phyloP scores from a whole-genome alignment of 2,888 invertebrate genomes.

The Corythucha ciliata region DNA sequence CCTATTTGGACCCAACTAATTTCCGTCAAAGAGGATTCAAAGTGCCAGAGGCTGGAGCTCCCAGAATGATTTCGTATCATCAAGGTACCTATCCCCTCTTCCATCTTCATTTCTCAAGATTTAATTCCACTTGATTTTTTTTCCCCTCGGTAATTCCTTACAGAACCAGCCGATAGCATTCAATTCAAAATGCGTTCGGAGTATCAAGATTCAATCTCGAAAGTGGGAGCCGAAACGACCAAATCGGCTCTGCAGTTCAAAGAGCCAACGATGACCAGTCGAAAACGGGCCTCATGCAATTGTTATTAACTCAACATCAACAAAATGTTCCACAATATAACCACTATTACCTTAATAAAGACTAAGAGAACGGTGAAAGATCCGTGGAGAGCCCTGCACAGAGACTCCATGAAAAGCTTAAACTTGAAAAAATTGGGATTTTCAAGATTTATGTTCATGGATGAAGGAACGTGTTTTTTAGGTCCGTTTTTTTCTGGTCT shows the following conservation, averaged over 20 bases:
- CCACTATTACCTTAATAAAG: too few relatives aligned
- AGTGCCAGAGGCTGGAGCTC: constrained; percentile 50
- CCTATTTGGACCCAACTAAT: constrained; percentile 54
- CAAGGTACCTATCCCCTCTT: constrained; percentile 13
- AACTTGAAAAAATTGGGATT: too few relatives aligned
- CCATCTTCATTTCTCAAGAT: background rate
- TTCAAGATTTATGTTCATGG: too few relatives aligned
- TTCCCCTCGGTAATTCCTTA: constrained; percentile 21
- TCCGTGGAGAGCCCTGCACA: too few relatives aligned
- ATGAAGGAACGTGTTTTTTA: too few relatives aligned
- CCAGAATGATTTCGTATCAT: constrained; percentile 35
- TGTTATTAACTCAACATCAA: too few relatives aligned
- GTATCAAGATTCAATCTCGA: constrained; percentile 53
- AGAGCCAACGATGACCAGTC: constrained; percentile 53
- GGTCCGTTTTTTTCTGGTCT: too few relatives aligned
- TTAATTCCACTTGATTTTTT: background rate
- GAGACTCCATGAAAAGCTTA: too few relatives aligned
- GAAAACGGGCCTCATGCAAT: constrained; percentile 49
- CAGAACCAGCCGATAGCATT: constrained; percentile 42
- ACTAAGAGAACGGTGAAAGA: too few relatives aligned
- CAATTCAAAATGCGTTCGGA: constrained; percentile 50
- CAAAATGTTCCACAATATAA: too few relatives aligned
- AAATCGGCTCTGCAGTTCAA: constrained; percentile 53
- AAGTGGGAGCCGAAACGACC: constrained; percentile 51
- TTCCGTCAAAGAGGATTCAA: constrained; percentile 49